These are phyloP conservation scores for Pagrus major DNA, from an alignment of 2,113 vertebrate species.

Conservation along the genomic window DNA sequence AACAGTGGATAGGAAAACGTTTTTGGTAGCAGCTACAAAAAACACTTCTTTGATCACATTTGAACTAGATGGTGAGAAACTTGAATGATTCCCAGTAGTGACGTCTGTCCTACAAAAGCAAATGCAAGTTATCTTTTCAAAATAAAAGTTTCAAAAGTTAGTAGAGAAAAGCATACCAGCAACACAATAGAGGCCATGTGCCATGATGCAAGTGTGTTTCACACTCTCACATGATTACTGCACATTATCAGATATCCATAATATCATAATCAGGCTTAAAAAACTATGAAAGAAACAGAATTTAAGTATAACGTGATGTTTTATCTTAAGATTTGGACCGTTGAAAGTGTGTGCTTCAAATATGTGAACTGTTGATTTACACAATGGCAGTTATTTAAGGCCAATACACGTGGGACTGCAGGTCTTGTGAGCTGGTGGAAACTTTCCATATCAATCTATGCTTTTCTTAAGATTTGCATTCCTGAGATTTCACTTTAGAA, in stretches of 20 bases:
- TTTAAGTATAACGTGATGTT: neutral
- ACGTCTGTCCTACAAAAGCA: neutral
- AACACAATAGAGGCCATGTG: neutral
- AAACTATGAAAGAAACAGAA: neutral
- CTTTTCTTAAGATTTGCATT: too few species aligned
- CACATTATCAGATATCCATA: neutral
- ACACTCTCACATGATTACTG: neutral
- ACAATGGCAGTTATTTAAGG: neutral
- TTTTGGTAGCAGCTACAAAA: conserved; percentile 45
- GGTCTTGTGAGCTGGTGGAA: too few species aligned
- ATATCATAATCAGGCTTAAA: neutral
- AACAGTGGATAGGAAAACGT: conserved; percentile 56
- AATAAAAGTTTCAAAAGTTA: too few species aligned
- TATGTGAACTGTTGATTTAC: neutral
- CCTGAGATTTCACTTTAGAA: too few species aligned
- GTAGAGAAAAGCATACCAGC: neutral
- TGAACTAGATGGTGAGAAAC: conserved; percentile 1
- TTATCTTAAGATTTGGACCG: neutral
- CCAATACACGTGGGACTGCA: neutral
- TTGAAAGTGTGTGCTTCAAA: neutral
- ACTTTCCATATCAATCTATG: too few species aligned
- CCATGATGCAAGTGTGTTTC: neutral
- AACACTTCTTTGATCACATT: conserved; percentile 24
- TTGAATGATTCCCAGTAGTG: neutral
- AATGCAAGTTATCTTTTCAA: neutral